These are phyloP conservation scores for Sebastes minor DNA, from an alignment of 2,797 vertebrate genomes.

Conservation along the genomic window DNA sequence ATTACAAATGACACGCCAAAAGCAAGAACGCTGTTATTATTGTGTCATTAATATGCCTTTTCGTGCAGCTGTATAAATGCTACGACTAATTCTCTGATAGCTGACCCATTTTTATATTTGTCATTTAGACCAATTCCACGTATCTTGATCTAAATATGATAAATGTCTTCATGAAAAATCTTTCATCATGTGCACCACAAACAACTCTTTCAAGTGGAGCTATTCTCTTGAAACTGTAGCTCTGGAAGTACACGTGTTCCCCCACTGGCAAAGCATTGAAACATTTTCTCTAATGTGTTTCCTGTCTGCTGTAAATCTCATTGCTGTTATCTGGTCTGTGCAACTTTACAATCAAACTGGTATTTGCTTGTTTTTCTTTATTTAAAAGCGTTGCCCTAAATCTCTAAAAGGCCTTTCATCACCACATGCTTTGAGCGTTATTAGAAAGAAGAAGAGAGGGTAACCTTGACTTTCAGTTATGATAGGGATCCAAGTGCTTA, in stretches of 20 bases:
- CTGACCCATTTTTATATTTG: not conserved
- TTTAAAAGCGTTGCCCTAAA: not conserved
- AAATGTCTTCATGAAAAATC: not conserved
- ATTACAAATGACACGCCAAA: not conserved
- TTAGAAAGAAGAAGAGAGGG: not conserved
- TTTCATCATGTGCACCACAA: not conserved
- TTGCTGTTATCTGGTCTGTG: not conserved
- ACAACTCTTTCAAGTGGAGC: not conserved
- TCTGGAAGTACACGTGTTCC: constrained; percentile 11
- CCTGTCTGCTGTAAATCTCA: not conserved
- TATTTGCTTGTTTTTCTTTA: constrained; percentile 8
- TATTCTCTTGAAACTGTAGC: not conserved
- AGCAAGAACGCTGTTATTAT: not conserved
- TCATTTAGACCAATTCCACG: not conserved
- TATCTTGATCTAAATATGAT: not conserved
- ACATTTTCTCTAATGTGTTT: not conserved
- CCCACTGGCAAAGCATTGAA: not conserved
- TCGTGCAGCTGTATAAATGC: not conserved
- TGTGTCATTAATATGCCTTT: not conserved
- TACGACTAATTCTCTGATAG: not conserved
- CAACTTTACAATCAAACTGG: constrained; percentile 1
- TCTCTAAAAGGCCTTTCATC: constrained; percentile 14
- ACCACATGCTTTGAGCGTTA: not conserved
- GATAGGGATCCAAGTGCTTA: not conserved
- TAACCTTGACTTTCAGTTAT: constrained; percentile 8